Conservation (phyloP, 2,113 vertebrate genomes). For the Archocentrus centrarchus region DNA sequence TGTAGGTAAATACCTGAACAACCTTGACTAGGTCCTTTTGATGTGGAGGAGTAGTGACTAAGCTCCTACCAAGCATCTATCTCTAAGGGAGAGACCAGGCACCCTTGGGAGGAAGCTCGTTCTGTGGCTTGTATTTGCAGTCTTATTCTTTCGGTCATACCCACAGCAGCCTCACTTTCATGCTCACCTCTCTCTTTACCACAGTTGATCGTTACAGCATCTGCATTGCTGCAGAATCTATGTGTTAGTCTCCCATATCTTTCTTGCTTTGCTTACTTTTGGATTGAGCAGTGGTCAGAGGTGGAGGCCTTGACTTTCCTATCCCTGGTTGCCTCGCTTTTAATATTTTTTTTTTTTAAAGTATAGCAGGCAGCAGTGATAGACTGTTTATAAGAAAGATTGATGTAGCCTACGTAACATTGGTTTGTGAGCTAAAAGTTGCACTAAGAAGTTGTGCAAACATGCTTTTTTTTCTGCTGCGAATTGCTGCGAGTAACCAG, state of each 20-base stretch:
- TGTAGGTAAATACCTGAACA: neutral
- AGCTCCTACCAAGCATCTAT: neutral
- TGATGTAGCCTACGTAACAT: neutral
- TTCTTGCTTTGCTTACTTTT: neutral
- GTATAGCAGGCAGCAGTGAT: neutral
- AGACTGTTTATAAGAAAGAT: neutral
- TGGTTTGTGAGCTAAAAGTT: neutral
- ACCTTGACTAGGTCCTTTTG: neutral
- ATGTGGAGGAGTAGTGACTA: neutral
- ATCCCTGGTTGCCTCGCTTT: neutral
- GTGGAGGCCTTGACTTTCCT: neutral
- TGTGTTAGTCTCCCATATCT: neutral
- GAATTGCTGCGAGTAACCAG: neutral
- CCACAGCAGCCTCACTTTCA: neutral
- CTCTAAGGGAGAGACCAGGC: neutral
- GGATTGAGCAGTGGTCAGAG: neutral
- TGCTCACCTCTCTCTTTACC: neutral
- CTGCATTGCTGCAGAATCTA: neutral
- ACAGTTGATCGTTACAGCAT: neutral
- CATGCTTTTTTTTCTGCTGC: neutral
- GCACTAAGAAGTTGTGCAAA: neutral
- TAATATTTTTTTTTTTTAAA: neutral
- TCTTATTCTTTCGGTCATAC: neutral
- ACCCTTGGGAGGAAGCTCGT: neutral
- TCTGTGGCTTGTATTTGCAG: neutral